Base-by-base conservation (phyloP, 2,113 vertebrate species). In the Halichoerus grypus region DNA sequence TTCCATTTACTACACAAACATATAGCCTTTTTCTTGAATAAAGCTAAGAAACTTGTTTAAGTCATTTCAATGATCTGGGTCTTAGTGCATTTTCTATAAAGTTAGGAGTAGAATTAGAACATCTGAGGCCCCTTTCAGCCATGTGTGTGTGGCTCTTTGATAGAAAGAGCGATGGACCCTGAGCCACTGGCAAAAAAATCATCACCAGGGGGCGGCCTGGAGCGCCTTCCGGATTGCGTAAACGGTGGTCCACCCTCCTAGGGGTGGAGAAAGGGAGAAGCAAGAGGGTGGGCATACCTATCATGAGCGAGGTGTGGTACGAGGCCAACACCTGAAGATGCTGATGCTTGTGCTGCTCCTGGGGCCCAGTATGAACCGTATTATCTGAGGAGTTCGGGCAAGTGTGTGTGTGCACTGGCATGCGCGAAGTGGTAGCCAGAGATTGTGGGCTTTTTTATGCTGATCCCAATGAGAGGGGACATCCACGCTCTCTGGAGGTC, bases 281-380 rank as follows among this genome's bases (percentile, higher is more conserved):
- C 3, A 8, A n/a, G 63, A 7, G 31, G 13, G 0, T 6, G 15
- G 5, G 39, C 33, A 13, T 10, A n/a, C 14, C 11, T n/a, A 8
- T 49, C 57, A 19, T 24, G 26, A 36, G 39, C 87, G 65, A 53
- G 31, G 12, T 7, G 39, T 15, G 33, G 39, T 46, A 36, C n/a
- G 51, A 95, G 59, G 33, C 39, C 13, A 7, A 5, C 10, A 5
- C 28, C 63, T 13, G 77, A 90, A 81, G 80, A 97, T 97, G 97
- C 24, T 97, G 36, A 1, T 90, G 46, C 55, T 98, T 31, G 91
- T 97, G 31, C 33, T 98, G 63, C 76, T 97, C 53, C 91, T 97
- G 77, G 91, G 69, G n/a, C 51, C 96, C 4, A 4, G 97, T 97
- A 95, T 0, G 93, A 36, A 74, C 71, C 16, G 26, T 28, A 1